Percentiles rank a stretch among this genome's conserved stretches.
phyloP scores from a whole-genome alignment of 1,140 invertebrate species.

The Pararge aegeria region DNA sequence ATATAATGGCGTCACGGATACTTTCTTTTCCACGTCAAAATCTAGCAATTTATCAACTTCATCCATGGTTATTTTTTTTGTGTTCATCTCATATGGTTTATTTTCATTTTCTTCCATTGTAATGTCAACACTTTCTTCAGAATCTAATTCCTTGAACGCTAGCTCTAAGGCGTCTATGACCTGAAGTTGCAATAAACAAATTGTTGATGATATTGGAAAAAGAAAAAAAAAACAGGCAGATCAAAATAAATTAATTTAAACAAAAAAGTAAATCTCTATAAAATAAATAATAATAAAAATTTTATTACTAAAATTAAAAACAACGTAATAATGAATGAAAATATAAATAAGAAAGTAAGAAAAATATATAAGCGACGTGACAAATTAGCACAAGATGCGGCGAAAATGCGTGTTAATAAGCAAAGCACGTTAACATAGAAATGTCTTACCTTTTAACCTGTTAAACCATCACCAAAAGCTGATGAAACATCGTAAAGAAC shows the following conservation, averaged over 20 bases:
- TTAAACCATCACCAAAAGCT: constrained; percentile 70
- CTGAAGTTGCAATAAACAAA: constrained; percentile 47
- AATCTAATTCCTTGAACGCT: constrained; percentile 82
- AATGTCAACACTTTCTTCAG: constrained; percentile 65
- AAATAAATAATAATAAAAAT: constrained; percentile 7
- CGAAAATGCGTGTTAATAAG: constrained; percentile 53
- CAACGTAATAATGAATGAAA: not conserved
- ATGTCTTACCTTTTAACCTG: constrained; percentile 64
- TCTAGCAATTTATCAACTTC: constrained; percentile 40
- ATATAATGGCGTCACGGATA: constrained; percentile 77
- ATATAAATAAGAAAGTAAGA: constrained; percentile 15
- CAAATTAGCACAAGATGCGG: constrained; percentile 50
- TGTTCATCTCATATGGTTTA: constrained; percentile 24
- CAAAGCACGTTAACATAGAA: constrained; percentile 49
- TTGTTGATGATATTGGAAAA: not conserved
- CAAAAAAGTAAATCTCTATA: constrained; percentile 15
- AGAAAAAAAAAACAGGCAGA: constrained; percentile 15
- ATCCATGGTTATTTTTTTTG: constrained; percentile 21
- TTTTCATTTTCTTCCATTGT: constrained; percentile 41
- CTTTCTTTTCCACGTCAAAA: constrained; percentile 54
- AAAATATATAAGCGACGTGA: constrained; percentile 24
- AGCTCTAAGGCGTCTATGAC: constrained; percentile 82
- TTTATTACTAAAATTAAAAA: constrained; percentile 21
- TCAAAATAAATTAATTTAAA: constrained; percentile 18
- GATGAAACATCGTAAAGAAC: constrained; percentile 47